Evolutionary conservation across 2,113 vertebrate genomes (phyloP).

Genomic region (Podilymbus podiceps): DNA sequence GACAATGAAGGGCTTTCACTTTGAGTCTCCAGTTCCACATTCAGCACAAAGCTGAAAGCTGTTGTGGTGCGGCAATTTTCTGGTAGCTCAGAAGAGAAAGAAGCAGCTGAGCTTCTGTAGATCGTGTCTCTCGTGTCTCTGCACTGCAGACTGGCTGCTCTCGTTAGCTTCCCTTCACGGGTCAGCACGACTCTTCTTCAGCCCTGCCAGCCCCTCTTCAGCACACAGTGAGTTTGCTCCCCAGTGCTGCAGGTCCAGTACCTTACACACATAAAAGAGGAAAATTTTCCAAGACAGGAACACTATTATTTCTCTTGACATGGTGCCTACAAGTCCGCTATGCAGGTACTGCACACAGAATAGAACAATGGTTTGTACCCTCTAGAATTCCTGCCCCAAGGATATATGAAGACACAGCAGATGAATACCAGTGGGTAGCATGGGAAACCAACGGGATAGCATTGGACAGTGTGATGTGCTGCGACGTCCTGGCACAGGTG

Average conservation of each 20-base stretch:
- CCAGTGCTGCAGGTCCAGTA: neutral
- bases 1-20: neutral
- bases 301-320: neutral
- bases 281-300: neutral
- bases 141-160: neutral
- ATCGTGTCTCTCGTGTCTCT: rapidly evolving
- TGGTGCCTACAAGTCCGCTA: neutral
- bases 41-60: neutral
- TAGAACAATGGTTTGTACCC: neutral
- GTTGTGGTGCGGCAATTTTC: neutral
- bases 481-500: neutral
- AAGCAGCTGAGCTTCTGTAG: neutral
- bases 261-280: neutral
- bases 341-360: neutral
- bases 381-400: neutral
- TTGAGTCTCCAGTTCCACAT: neutral
- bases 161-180: rapidly evolving
- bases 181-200: neutral
- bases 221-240: neutral
- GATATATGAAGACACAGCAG: neutral
- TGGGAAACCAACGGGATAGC: neutral
- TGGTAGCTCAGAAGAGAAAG: neutral
- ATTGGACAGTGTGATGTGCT: neutral
- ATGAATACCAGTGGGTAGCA: neutral
- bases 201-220: neutral